Percentiles rank a stretch among this genome's conserved stretches.
Evolutionary conservation across 2,113 vertebrate species (phyloP).

Genomic region (Albula goreensis): DNA sequence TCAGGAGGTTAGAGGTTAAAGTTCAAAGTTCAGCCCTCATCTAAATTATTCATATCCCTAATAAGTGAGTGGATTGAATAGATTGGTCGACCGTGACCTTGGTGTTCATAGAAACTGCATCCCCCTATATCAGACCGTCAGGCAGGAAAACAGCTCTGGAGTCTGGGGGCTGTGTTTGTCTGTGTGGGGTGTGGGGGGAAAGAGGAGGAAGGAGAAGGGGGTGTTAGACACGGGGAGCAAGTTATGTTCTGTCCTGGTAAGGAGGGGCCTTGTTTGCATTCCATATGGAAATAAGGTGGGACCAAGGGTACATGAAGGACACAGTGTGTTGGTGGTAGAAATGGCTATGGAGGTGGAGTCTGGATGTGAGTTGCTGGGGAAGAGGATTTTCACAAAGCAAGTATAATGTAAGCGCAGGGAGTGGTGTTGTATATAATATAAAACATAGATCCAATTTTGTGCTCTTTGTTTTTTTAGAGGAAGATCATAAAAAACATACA

Average conservation of each 20-base stretch:
- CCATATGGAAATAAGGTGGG: constrained; percentile 67
- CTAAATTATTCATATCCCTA: constrained; percentile 94
- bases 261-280: constrained; percentile 66
- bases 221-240: too few relatives aligned
- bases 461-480: too few relatives aligned
- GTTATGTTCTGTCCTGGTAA: constrained; percentile 14
- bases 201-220: too few relatives aligned
- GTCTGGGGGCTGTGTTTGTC: background rate
- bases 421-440: too few relatives aligned
- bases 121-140: constrained; percentile 63
- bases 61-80: constrained; percentile 86
- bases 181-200: constrained; percentile 32
- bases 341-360: background rate
- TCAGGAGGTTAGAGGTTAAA: constrained; percentile 80
- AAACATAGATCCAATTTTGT: too few relatives aligned
- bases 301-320: constrained; percentile 77
- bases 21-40: constrained; percentile 84
- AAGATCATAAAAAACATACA: too few relatives aligned
- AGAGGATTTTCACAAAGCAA: background rate
- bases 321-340: constrained; percentile 19
- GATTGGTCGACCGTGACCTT: constrained; percentile 82
- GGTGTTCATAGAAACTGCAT: constrained; percentile 72
- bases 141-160: constrained; percentile 42
- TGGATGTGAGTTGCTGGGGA: constrained; percentile 8
- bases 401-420: background rate